Evolutionary conservation across 2,888 invertebrate species (phyloP), one percentile per base, ranked within the genome.

Genomic region (Fragum fragum): DNA sequence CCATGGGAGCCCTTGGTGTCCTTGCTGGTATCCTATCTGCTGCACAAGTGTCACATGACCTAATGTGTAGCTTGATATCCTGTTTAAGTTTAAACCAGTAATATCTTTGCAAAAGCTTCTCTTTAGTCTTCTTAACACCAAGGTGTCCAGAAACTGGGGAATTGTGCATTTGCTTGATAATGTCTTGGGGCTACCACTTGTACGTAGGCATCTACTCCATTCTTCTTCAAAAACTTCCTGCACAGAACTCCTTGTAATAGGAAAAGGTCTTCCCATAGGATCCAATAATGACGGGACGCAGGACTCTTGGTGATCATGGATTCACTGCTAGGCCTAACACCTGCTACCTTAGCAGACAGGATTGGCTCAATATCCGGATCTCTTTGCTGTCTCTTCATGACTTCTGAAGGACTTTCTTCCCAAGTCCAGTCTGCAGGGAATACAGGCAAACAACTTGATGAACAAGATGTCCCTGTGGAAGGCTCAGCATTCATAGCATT

Each of bases 1-100:
- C 57, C 53, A 77, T 39, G 16, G 73, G 72, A 9, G 81, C 75
- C 23, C 23, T 57, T 21, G 57, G 57, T 23, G 57, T 57, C 26
- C 3, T 57, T 57, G 57, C 11, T 57, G 57, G 57, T 57, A n/a
- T 2, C 26, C 18, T 68, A 36, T 68, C 68, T 7, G 68, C 68
- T 2, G 68, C 68, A 26, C 68, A 68, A 29, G 32, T 36, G 32
- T 36, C 32, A 36, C 32, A 36, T 36, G 32, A 6, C 9, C 32
- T 36, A 36, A 36, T 36, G 32, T 36, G 32, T 36, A 36, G 14
- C 21, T 42, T 39, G 2, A 68, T 23, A 26, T 68, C 68, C 23
- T 68, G 32, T 42, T 68, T 68, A 14, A 68, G 16, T 5, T 68
- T 68, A 18, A 42, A 68, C 68, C 68, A 68, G 47, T 68, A 39